Base-by-base conservation (phyloP, 1,140 invertebrate species). In the Drosophila neocordata region DNA sequence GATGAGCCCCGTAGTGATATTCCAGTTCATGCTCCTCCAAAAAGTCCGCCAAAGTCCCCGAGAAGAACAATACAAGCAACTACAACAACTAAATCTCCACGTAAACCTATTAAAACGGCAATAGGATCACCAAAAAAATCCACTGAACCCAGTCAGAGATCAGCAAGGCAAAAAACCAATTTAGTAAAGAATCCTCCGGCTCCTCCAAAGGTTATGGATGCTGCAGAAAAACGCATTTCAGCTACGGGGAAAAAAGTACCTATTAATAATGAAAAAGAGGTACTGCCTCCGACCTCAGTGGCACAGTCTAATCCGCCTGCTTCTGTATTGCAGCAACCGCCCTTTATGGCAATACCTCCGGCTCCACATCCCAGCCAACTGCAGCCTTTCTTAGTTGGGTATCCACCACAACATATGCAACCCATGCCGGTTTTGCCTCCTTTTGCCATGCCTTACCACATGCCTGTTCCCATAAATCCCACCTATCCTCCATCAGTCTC, bases 131-230 rank as follows among this genome's bases (percentile, higher is more conserved):
- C 60, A 3, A 71, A 77, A 41, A 78, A 51, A 64, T 3, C 20
- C 0, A 6, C 0, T 1, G 6, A 12, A 9, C 1, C 9, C 38
- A 4, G 53, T 3, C 44, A 53, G 6, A 6, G 1, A 11, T 59
- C 12, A 15, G 22, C 1, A 3, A 31, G 24, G 24, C 24, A 31
- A 1, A 59, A 18, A 70, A 53, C 15, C 22, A 44, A 8, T 37
- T 64, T 5, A n/a, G 51, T 3, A 20, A 57, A n/a, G 34, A 61
- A 57, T 22, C 0, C 35, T 31, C 20, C 48, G 6, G 34, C 51
- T 35, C 41, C 69, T 1, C 53, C 70, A n/a, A 85, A 75, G 24
- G 57, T 87, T 2, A 73, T 87, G 9, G 82, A 85, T 70, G 69
- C 82, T 1, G 75, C 83, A 1, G 35, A 82, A 0, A 72, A 60